Evolutionary conservation across 2,888 invertebrate genomes (phyloP), one percentile per base, ranked within the genome.

Genomic region (Quadroppia sp.): DNA sequence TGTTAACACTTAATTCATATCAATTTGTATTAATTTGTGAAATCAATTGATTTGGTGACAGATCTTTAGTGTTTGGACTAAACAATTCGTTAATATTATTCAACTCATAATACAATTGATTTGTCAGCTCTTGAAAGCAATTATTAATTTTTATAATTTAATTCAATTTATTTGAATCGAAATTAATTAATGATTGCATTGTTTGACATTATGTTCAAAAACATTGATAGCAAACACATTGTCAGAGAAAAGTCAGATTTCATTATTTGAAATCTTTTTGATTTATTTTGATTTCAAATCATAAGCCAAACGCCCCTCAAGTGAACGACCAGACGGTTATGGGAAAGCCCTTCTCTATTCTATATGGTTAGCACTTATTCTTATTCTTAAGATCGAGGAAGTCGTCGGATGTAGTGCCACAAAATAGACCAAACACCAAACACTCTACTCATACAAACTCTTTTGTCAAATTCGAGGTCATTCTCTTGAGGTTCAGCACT

Each of bases 321-420:
- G 59, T 32, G 36, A 64, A 64, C 32, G 64, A 17, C 64, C 64
- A 64, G 64, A 64, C 64, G 64, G 64, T 28, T 64, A 36, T 32
- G 64, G 64, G 64, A 36, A 64, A 64, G 64, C 64, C 64, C 64
- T 64, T 64, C 64, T 64, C 64, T 59, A n/a, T n/a, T 50, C n/a
- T n/a, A 30, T 61, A 61, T 32, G 61, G 61, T 64, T 64, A 64
- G 32, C 36, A 64, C 64, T 61, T 56, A 61, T 61, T 56, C 56
- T 59, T 59, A 28, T 59, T 64, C 64, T 64, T 64, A 20, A 64
- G 20, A 64, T 64, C 11, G 64, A 32, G 64, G 64, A 64, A 64
- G 64, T 64, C 64, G 64, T 50, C 25, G 64, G 64, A 32, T 32
- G 36, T 32, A 64, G 64, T 64, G 64, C 64, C 64, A 64, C 64